Percentiles rank a stretch among this genome's conserved stretches.
phyloP scores from a whole-genome alignment of 1,140 invertebrate species.

The Drosophila insularis region DNA sequence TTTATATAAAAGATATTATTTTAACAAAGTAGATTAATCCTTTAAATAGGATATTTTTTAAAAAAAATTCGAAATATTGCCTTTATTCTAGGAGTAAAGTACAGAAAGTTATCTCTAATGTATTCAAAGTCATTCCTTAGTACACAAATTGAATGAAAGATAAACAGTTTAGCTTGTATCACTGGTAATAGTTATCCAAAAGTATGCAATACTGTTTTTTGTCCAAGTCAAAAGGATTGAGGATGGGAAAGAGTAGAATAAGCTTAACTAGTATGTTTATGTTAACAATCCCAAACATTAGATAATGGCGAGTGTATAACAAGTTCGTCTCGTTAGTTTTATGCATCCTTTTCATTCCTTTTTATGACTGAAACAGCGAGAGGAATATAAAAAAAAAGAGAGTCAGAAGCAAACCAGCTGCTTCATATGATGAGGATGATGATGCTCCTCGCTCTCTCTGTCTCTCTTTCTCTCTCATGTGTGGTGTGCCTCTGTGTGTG shows the following conservation, averaged over 20 bases:
- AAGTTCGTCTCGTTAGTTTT: not conserved
- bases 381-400: constrained; percentile 12
- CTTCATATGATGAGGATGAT: constrained; percentile 1
- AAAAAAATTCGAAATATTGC: too few relatives aligned
- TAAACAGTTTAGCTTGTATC: too few relatives aligned
- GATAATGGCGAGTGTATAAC: not conserved
- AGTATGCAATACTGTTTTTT: too few relatives aligned
- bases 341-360: constrained; percentile 19
- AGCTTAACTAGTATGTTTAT: not conserved
- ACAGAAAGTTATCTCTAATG: too few relatives aligned
- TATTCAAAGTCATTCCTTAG: too few relatives aligned
- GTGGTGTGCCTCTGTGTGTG: constrained; percentile 41
- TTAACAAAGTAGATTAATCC: too few relatives aligned
- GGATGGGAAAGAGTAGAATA: not conserved
- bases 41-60: too few relatives aligned
- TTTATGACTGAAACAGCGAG: constrained; percentile 40
- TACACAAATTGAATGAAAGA: too few relatives aligned
- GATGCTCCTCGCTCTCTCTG: not conserved
- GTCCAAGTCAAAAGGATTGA: too few relatives aligned
- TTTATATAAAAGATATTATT: too few relatives aligned
- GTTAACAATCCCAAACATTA: not conserved
- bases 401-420: constrained; percentile 28
- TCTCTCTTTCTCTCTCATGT: constrained; percentile 11
- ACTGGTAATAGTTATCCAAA: too few relatives aligned
- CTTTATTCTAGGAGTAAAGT: too few relatives aligned